A percentile compares a stretch with the other conserved stretches of the same genome.
Evolutionary conservation across 2,797 vertebrate species (phyloP).

Genomic region (Megaceryle alcyon): DNA sequence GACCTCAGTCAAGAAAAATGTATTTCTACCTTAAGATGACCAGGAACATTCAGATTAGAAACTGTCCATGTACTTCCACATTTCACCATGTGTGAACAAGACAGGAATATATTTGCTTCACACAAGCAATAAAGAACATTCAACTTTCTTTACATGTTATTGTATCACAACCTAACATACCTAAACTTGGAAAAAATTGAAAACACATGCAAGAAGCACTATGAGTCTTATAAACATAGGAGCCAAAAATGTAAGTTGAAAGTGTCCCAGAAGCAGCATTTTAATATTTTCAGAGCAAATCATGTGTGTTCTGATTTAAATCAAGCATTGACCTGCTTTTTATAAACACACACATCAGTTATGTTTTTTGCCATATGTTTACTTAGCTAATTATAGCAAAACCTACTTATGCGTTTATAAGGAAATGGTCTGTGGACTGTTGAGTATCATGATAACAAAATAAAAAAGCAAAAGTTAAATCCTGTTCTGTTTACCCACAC

Average conservation of each 20-base stretch:
- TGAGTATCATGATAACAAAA: not conserved
- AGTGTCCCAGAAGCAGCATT: not conserved
- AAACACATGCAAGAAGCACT: not conserved
- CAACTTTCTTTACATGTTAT: not conserved
- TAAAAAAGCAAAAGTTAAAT: not conserved
- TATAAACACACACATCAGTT: not conserved
- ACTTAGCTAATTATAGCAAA: constrained; percentile 8
- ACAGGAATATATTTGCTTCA: not conserved
- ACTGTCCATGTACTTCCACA: not conserved
- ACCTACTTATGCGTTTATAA: not conserved
- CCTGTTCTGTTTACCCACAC: not conserved
- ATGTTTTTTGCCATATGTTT: not conserved
- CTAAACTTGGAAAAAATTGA: not conserved
- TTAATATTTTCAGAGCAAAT: not conserved
- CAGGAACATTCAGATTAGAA: not conserved
- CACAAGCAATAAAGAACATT: not conserved
- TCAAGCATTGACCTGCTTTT: constrained; percentile 15
- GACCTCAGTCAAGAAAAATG: not conserved
- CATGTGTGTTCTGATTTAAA: not conserved
- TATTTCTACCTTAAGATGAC: not conserved
- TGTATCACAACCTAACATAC: not conserved
- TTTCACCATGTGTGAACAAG: not conserved
- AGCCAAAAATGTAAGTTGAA: not conserved
- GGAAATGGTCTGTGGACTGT: not conserved
- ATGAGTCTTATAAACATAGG: not conserved